Percentiles rank a stretch among this genome's conserved stretches.
Conservation (phyloP, 2,797 vertebrate species). For the Odontamblyopus rebecca region DNA sequence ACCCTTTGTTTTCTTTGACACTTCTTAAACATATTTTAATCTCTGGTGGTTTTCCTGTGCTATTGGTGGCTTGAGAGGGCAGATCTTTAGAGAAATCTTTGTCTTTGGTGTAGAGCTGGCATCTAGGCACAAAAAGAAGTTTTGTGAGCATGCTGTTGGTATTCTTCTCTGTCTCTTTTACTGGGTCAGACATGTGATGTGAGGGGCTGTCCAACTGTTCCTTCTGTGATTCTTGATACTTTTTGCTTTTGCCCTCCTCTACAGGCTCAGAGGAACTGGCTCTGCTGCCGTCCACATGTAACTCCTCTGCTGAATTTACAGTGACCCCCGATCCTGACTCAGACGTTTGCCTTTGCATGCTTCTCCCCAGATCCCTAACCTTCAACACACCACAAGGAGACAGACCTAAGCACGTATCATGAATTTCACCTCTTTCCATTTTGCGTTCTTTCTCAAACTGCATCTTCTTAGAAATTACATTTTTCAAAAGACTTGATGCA, state of each 20-base stretch:
- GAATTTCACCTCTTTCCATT: slow-evolving; percentile 88
- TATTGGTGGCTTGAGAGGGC: slow-evolving; percentile 45
- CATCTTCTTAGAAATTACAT: slow-evolving; percentile 98
- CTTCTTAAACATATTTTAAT: slow-evolving; percentile 90
- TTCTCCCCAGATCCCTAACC: slow-evolving; percentile 62
- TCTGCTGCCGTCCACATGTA: slow-evolving; percentile 56
- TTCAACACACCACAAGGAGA: slow-evolving; percentile 58
- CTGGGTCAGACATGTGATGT: slow-evolving; percentile 74
- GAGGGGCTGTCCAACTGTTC: slow-evolving; percentile 65
- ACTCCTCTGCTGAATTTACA: slow-evolving; percentile 78
- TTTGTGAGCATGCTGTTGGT: slow-evolving; percentile 80
- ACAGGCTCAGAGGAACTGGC: slow-evolving; percentile 68
- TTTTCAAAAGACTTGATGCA: slow-evolving; percentile 92
- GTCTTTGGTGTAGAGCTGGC: slow-evolving; percentile 82
- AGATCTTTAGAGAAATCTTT: slow-evolving; percentile 63
- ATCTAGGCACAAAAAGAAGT: slow-evolving; percentile 92
- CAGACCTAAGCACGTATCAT: slow-evolving; percentile 49
- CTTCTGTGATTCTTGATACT: slow-evolving; percentile 54
- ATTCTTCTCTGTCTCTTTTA: slow-evolving; percentile 60
- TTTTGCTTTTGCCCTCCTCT: slow-evolving; percentile 61
- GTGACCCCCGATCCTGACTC: slow-evolving; percentile 82
- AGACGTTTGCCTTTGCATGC: slow-evolving; percentile 81
- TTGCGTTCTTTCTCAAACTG: slow-evolving; percentile 91
- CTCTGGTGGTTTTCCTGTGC: slow-evolving; percentile 79
- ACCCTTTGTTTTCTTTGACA: slow-evolving; percentile 80